Conservation (phyloP, 2,888 invertebrate genomes). For the Drosophila eohydei region DNA sequence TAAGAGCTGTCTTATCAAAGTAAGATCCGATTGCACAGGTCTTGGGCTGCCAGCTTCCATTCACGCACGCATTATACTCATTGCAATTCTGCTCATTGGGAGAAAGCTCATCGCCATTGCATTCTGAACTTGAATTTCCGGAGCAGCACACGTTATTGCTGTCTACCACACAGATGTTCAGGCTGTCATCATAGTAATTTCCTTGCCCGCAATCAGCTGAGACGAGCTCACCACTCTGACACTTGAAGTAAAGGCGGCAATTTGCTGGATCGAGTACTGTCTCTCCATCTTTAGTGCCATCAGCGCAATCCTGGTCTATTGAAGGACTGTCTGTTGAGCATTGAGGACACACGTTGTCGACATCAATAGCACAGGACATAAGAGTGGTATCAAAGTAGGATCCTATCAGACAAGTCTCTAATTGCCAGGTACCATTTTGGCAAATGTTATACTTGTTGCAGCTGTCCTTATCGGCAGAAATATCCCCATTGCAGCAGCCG, state of each 20-base stretch:
- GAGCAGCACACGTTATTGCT: conserved; percentile 46
- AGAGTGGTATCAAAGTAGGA: conserved; percentile 39
- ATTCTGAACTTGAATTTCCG: conserved; percentile 34
- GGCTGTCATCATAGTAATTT: conserved; percentile 60
- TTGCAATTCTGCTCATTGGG: conserved; percentile 35
- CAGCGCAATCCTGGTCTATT: conserved; percentile 53
- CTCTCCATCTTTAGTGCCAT: conserved; percentile 59
- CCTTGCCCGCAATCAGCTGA: conserved; percentile 65
- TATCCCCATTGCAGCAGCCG: conserved; percentile 40
- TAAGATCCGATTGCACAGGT: conserved; percentile 50
- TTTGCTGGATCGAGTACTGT: conserved; percentile 51
- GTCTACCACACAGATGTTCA: conserved; percentile 32
- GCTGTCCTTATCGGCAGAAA: conserved; percentile 7
- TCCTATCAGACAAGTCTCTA: conserved; percentile 45
- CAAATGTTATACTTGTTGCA: conserved; percentile 51
- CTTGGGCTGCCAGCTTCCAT: conserved; percentile 43
- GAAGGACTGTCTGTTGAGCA: conserved; percentile 5
- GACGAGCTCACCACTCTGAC: conserved; percentile 61
- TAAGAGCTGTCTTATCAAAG: conserved; percentile 24
- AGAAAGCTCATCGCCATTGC: conserved; percentile 8
- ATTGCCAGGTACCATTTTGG: conserved; percentile 40
- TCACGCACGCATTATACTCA: conserved; percentile 38
- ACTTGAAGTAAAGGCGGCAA: conserved; percentile 68
- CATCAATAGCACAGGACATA: conserved; percentile 39
- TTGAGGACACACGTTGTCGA: conserved; percentile 32